phyloP scores from a whole-genome alignment of 1,140 invertebrate genomes.

The Drosophila virilis region DNA sequence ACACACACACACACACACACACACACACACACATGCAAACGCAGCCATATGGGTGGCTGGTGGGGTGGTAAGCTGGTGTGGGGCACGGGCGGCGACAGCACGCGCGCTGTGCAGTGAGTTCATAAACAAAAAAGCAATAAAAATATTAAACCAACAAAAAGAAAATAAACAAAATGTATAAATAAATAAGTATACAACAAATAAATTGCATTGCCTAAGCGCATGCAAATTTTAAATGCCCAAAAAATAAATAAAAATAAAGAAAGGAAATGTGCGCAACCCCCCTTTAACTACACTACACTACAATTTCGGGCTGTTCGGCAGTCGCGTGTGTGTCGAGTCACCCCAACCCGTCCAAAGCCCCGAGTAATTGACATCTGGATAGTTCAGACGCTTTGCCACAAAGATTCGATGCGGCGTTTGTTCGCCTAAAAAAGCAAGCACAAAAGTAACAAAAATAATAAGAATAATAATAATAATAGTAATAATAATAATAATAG shows the following conservation, averaged over 20 bases:
- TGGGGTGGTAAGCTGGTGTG: neutral
- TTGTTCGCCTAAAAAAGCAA: slow-evolving; percentile 14
- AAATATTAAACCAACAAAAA: neutral
- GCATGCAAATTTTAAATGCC: slow-evolving; percentile 7
- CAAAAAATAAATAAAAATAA: neutral
- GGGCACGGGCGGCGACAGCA: neutral
- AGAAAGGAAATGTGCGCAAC: no score
- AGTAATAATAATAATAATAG: neutral
- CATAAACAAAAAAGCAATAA: slow-evolving; percentile 3
- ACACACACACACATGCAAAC: no score
- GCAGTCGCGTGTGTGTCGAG: no score
- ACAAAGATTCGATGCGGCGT: slow-evolving; percentile 15
- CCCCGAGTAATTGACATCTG: slow-evolving; percentile 18
- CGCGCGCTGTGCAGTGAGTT: neutral
- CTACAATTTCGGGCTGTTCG: no score
- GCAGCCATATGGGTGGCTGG: no score
- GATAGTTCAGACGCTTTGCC: neutral
- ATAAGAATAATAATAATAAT: neutral
- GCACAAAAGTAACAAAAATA: neutral
- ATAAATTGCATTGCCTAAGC: slow-evolving; percentile 10
- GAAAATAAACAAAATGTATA: neutral
- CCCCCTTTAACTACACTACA: no score
- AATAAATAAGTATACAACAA: neutral
- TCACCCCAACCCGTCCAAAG: no score
- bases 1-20: no score